phyloP scores from a whole-genome alignment of 2,888 invertebrate genomes.

The Drosophila nigritarsus region DNA sequence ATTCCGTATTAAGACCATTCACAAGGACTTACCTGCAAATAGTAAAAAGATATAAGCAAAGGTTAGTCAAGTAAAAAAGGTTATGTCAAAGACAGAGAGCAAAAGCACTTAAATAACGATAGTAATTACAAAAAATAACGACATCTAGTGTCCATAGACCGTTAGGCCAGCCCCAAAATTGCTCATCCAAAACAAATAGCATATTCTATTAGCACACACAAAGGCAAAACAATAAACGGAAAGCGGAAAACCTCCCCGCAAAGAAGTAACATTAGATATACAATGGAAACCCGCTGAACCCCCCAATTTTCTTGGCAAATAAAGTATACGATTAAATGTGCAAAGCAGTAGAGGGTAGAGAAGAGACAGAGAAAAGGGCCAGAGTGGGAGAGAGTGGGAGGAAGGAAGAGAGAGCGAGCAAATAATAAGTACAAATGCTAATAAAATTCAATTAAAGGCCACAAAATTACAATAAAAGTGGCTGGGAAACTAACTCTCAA shows the following conservation, averaged over 20 bases:
- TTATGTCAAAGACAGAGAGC: not conserved
- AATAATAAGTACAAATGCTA: conserved; percentile 81
- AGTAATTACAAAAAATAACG: conserved; percentile 39
- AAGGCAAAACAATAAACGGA: conserved; percentile 17
- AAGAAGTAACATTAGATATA: conserved; percentile 14
- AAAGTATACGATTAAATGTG: conserved; percentile 72
- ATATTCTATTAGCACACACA: conserved; percentile 59
- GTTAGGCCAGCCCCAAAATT: not conserved
- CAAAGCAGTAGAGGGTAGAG: not conserved
- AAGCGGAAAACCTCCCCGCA: conserved; percentile 29
- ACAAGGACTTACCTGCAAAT: conserved; percentile 58
- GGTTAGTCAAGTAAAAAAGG: conserved; percentile 35
- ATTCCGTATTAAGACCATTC: not conserved
- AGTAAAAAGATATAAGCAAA: conserved; percentile 20
- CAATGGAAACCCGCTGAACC: conserved; percentile 1
- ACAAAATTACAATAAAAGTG: conserved; percentile 80
- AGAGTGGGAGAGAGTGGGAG: not conserved
- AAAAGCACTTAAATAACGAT: conserved; percentile 30
- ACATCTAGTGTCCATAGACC: conserved; percentile 5
- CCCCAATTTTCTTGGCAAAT: conserved; percentile 48
- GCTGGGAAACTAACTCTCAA: conserved; percentile 60
- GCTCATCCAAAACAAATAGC: conserved; percentile 54
- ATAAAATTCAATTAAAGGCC: conserved; percentile 82
- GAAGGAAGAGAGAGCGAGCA: conserved; percentile 25
- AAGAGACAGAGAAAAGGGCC: not conserved